Conservation (phyloP, 2,113 vertebrate species). For the Lepus americanus region DNA sequence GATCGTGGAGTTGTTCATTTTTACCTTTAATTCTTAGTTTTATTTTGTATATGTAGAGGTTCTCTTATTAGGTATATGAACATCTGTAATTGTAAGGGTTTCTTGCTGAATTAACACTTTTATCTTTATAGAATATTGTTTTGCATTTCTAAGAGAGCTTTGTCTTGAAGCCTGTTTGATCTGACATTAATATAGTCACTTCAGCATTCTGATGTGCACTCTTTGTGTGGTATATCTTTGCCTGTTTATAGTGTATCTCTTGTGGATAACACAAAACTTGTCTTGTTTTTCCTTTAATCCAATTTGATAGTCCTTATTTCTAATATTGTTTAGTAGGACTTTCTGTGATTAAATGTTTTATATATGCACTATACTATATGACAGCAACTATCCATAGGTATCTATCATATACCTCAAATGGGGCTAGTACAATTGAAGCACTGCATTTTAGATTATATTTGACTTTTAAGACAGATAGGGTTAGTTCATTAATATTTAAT, state of each 20-base stretch:
- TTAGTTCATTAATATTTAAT: conserved; percentile 24
- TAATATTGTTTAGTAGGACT: not conserved
- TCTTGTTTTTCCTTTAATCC: not conserved
- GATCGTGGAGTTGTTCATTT: not conserved
- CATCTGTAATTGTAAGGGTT: conserved; percentile 11
- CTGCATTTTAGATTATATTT: not conserved
- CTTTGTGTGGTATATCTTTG: not conserved
- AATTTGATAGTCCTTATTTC: conserved; percentile 16
- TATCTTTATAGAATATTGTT: conserved; percentile 4
- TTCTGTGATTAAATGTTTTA: not conserved
- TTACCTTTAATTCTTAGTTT: conserved; percentile 20
- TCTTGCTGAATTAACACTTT: not conserved
- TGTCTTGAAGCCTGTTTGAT: not conserved
- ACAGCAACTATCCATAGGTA: not conserved
- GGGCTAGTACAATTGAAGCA: not conserved
- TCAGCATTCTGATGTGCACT: not conserved
- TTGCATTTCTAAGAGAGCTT: not conserved
- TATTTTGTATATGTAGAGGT: not conserved
- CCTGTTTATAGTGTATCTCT: not conserved
- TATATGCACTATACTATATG: not conserved
- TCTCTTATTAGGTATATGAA: not conserved
- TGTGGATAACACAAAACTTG: not conserved
- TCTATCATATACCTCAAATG: not conserved
- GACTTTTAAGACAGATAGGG: not conserved
- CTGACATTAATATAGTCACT: not conserved